phyloP scores from a whole-genome alignment of 2,113 vertebrate species.

The Xiphophorus maculatus region DNA sequence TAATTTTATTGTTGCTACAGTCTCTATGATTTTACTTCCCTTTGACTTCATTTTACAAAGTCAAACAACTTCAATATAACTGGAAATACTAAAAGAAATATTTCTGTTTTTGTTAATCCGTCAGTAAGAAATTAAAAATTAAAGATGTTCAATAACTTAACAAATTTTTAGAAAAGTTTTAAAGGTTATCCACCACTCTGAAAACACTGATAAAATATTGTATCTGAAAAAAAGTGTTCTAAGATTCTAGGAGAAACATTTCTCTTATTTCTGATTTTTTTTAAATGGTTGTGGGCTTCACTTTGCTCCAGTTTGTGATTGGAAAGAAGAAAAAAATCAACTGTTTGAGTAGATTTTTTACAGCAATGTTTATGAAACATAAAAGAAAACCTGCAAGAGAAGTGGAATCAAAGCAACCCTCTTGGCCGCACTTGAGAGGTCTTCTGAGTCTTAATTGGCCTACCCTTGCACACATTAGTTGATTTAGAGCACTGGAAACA shows the following conservation, averaged over 20 bases:
- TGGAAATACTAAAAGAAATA: background rate
- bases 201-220: too few relatives aligned
- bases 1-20: too few relatives aligned
- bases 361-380: slow-evolving; percentile 27
- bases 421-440: slow-evolving; percentile 39
- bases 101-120: background rate
- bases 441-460: slow-evolving; percentile 34
- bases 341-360: slow-evolving; percentile 19
- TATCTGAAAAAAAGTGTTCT: background rate
- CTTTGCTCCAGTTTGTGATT: background rate
- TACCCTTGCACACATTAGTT: slow-evolving; percentile 17
- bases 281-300: slow-evolving; percentile 6
- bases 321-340: background rate
- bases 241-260: background rate
- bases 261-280: background rate
- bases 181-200: too few relatives aligned
- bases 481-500: slow-evolving; percentile 7
- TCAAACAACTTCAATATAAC: background rate
- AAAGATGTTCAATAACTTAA: background rate
- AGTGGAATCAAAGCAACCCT: slow-evolving; percentile 61
- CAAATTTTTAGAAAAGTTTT: background rate
- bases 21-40: background rate
- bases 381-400: slow-evolving; percentile 31
- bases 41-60: background rate
- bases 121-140: background rate